These are phyloP conservation scores for Gastrophryne carolinensis DNA, from an alignment of 2,797 vertebrate genomes.

Conservation along the genomic window DNA sequence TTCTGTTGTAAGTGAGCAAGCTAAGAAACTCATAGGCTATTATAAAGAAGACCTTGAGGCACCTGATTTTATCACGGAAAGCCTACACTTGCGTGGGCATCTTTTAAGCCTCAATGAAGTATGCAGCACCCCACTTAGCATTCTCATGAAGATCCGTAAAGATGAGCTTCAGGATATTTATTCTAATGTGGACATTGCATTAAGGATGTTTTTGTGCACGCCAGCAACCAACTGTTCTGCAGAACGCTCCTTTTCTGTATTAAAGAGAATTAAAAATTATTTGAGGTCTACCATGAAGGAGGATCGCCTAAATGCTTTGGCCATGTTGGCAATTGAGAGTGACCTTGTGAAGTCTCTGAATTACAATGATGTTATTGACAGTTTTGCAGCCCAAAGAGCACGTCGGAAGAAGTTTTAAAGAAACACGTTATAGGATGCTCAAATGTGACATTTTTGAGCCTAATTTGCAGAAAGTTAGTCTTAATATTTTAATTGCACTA, in stretches of 20 bases:
- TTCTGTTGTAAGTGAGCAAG: not conserved
- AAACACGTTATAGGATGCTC: too few species aligned
- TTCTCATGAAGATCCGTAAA: not conserved
- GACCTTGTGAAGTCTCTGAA: not conserved
- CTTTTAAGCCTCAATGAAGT: too few species aligned
- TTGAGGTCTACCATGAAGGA: not conserved
- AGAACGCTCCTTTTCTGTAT: not conserved
- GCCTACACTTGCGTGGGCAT: too few species aligned
- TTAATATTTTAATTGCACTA: too few species aligned
- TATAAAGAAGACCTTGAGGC: not conserved
- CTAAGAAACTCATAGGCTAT: not conserved
- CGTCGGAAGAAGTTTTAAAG: not conserved
- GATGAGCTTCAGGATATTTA: not conserved
- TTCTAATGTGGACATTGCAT: slow-evolving; percentile 6
- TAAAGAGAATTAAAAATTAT: not conserved
- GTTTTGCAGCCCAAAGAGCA: not conserved
- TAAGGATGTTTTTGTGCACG: not conserved
- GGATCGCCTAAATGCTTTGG: not conserved
- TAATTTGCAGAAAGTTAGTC: too few species aligned
- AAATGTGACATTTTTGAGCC: too few species aligned
- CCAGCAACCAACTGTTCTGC: not conserved
- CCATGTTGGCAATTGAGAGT: not conserved
- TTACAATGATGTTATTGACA: not conserved
- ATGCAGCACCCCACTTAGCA: not conserved
- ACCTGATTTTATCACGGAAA: too few species aligned